Evolutionary conservation across 2,797 vertebrate species (phyloP).

Genomic region (Paguma larvata): DNA sequence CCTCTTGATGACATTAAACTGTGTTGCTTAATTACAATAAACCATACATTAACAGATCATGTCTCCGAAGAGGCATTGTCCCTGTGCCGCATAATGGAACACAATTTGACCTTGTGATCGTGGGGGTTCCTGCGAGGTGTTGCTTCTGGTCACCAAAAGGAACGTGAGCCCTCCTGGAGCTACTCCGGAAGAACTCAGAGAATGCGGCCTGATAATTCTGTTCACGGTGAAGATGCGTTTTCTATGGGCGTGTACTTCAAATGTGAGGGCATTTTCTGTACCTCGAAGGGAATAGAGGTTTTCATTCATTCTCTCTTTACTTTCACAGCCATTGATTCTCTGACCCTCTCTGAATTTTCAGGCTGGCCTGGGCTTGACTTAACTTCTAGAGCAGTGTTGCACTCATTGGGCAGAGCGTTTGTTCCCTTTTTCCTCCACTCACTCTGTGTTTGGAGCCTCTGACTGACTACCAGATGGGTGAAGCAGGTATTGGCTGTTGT

Average conservation of each 20-base stretch:
- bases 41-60: constrained; percentile 63
- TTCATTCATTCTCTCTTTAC: neutral
- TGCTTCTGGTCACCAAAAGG: neutral
- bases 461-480: neutral
- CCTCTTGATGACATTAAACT: constrained; percentile 74
- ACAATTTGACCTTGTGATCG: constrained; percentile 59
- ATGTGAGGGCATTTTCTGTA: neutral
- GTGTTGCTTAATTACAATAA: constrained; percentile 76
- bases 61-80: constrained; percentile 57
- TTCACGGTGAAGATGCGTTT: neutral
- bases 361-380: neutral
- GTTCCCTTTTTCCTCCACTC: neutral
- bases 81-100: neutral
- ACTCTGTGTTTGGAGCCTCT: neutral
- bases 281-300: neutral
- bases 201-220: neutral
- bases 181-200: neutral
- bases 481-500: neutral
- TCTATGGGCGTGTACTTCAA: neutral
- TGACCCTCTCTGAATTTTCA: neutral
- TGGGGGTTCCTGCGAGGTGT: neutral
- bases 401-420: neutral
- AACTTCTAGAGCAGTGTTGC: neutral
- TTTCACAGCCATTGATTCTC: neutral
- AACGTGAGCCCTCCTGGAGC: neutral